Evolutionary conservation across 2,888 invertebrate species (phyloP).

Genomic region (Gryllus longicercus): DNA sequence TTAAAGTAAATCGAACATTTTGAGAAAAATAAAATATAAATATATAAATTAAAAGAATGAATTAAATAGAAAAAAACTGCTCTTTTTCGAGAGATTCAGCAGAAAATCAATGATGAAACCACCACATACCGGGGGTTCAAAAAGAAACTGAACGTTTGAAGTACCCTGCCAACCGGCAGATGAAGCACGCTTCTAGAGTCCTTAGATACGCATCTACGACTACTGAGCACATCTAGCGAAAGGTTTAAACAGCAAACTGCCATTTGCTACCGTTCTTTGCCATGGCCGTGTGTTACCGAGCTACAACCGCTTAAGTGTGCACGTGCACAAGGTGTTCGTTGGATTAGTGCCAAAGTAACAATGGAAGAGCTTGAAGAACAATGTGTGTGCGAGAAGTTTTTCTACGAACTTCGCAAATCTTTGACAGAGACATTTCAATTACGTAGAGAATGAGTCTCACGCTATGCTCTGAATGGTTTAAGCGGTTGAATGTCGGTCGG

Average conservation of each 20-base stretch:
- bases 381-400: background rate
- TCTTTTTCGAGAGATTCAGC: too few species aligned
- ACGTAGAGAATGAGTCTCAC: too few species aligned
- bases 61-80: too few species aligned
- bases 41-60: too few species aligned
- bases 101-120: too few species aligned
- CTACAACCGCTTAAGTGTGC: background rate
- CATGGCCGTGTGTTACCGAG: background rate
- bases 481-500: too few species aligned
- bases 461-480: too few species aligned
- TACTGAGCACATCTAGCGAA: background rate
- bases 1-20: too few species aligned
- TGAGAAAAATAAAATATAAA: too few species aligned
- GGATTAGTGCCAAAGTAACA: too few species aligned
- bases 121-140: background rate
- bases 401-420: too few species aligned
- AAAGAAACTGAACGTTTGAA: constrained; percentile 22
- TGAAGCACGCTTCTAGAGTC: background rate
- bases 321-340: background rate
- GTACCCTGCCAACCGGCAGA: constrained; percentile 11
- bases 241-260: background rate
- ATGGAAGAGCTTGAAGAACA: background rate
- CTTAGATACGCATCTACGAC: background rate
- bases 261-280: constrained; percentile 6
- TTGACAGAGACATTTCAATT: too few species aligned